phyloP scores from a whole-genome alignment of 2,888 invertebrate genomes.

The Tenthredo amoena region DNA sequence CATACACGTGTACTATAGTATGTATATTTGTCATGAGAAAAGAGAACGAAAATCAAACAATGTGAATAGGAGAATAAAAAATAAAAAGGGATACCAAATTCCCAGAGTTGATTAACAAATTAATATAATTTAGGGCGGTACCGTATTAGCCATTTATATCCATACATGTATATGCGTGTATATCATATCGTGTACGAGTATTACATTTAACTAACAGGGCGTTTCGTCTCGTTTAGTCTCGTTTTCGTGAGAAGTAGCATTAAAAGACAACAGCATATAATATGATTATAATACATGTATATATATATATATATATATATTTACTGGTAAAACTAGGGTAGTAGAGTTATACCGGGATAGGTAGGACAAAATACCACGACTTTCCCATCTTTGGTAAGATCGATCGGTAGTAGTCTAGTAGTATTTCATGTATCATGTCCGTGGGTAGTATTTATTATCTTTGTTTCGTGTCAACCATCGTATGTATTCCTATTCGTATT shows the following conservation, averaged over 20 bases:
- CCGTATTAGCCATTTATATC: not conserved
- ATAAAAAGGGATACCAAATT: not conserved
- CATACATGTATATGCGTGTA: not conserved
- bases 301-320: not conserved
- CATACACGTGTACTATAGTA: too few species aligned
- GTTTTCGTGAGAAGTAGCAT: not conserved
- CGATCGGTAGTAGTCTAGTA: conserved; percentile 4
- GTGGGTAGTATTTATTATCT: conserved; percentile 5
- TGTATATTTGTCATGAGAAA: too few species aligned
- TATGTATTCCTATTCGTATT: not conserved
- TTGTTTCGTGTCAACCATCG: conserved; percentile 43
- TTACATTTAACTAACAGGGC: not conserved
- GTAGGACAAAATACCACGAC: conserved; percentile 27
- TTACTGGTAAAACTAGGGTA: not conserved
- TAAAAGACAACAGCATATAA: not conserved
- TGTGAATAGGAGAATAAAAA: too few species aligned
- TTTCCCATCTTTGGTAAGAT: conserved; percentile 39
- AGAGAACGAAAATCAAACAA: too few species aligned
- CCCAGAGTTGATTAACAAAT: not conserved
- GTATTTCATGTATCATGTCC: conserved; percentile 36
- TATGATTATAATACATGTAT: not conserved
- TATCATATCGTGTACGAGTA: not conserved
- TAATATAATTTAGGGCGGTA: not conserved
- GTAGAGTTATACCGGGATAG: not conserved
- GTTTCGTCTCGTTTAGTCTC: not conserved